These are phyloP conservation scores for Leucania comma DNA, from an alignment of 2,888 invertebrate species.

Conservation along the genomic window DNA sequence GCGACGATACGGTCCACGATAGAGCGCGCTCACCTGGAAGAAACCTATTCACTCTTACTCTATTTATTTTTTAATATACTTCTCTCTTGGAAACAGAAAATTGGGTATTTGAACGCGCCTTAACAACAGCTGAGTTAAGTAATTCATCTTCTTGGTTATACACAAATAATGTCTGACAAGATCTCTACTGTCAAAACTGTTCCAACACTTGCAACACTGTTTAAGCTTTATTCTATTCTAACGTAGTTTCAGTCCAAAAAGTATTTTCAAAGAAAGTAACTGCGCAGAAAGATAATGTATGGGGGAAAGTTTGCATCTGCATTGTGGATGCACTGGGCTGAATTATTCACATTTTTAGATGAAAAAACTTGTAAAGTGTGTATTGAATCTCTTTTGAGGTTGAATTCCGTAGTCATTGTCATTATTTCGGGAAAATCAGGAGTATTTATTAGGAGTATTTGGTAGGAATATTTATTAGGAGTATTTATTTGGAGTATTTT, in stretches of 20 bases:
- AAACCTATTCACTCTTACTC: too few relatives aligned
- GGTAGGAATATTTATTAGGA: too few relatives aligned
- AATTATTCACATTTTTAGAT: conserved; percentile 55
- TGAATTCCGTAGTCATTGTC: conserved; percentile 28
- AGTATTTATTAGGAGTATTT: too few relatives aligned
- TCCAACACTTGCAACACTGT: conserved; percentile 37
- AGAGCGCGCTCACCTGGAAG: too few relatives aligned
- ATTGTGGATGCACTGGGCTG: conserved; percentile 58
- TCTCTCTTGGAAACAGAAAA: not conserved
- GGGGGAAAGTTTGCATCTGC: conserved; percentile 68
- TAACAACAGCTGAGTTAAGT: not conserved
- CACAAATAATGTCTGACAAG: conserved; percentile 44
- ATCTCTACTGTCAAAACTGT: conserved; percentile 42
- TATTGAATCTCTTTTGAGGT: not conserved
- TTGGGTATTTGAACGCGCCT: conserved; percentile 5
- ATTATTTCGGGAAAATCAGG: too few relatives aligned
- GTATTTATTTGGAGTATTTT: too few relatives aligned
- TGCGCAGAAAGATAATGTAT: conserved; percentile 68
- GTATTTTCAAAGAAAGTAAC: conserved; percentile 66
- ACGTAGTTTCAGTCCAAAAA: conserved; percentile 56
- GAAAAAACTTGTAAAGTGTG: conserved; percentile 6
- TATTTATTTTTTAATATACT: too few relatives aligned
- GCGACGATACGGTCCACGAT: too few relatives aligned
- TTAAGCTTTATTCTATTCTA: conserved; percentile 39
- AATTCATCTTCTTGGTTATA: conserved; percentile 25